phyloP scores from a whole-genome alignment of 2,888 invertebrate species.

The Reticulitermes lucifugus region DNA sequence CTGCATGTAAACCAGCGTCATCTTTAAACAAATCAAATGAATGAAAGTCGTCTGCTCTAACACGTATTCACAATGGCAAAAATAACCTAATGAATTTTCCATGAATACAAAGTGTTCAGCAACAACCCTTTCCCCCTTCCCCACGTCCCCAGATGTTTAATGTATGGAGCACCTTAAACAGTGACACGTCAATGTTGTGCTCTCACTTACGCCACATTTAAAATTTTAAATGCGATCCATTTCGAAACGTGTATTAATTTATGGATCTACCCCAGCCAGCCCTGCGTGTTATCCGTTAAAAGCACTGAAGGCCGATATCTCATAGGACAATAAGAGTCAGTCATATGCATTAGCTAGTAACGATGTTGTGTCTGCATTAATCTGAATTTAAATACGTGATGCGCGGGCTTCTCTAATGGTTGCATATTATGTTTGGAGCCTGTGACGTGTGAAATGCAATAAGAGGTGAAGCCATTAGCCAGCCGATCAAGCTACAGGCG shows the following conservation, averaged over 20 bases:
- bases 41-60: slow-evolving; percentile 2
- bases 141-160: slow-evolving; percentile 6
- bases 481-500: neutral
- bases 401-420: slow-evolving; percentile 19
- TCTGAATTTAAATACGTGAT: slow-evolving; percentile 28
- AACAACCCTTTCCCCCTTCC: neutral
- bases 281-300: slow-evolving; percentile 12
- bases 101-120: slow-evolving; percentile 18
- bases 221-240: slow-evolving; percentile 35
- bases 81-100: slow-evolving; percentile 13
- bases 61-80: neutral
- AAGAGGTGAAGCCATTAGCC: slow-evolving; percentile 32
- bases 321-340: neutral
- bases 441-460: slow-evolving; percentile 30
- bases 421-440: neutral
- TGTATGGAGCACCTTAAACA: neutral
- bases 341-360: slow-evolving; percentile 22
- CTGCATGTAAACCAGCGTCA: neutral
- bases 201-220: slow-evolving; percentile 31
- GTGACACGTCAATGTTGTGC: slow-evolving; percentile 5
- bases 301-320: slow-evolving; percentile 20
- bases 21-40: slow-evolving; percentile 13
- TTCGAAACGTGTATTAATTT: slow-evolving; percentile 19
- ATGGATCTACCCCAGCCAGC: neutral
- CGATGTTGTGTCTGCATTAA: slow-evolving; percentile 7